These are phyloP conservation scores for Baronia brevicornis DNA, from an alignment of 2,888 invertebrate species.

Conservation along the genomic window DNA sequence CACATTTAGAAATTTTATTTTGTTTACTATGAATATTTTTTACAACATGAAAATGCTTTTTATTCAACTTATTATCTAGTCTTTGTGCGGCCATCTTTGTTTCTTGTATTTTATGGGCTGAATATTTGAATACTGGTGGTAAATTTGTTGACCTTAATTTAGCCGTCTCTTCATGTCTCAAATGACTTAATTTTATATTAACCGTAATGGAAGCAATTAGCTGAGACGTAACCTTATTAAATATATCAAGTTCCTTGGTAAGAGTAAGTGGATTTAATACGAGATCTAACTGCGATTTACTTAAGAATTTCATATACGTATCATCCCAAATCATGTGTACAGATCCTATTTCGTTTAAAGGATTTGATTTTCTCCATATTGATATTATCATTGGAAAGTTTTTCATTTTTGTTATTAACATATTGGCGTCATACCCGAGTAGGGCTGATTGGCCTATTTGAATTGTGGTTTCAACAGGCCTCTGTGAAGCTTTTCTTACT, in stretches of 20 bases:
- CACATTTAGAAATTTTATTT: too few species aligned
- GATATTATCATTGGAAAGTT: conserved; percentile 44
- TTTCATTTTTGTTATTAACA: conserved; percentile 41
- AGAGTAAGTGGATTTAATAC: conserved; percentile 26
- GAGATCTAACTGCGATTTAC: conserved; percentile 22
- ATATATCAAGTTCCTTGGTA: conserved; percentile 36
- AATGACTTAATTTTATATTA: conserved; percentile 35
- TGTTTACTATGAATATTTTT: too few species aligned
- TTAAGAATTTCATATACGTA: conserved; percentile 38
- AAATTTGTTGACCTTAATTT: neutral
- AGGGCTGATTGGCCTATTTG: conserved; percentile 32
- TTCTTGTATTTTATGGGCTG: conserved; percentile 4
- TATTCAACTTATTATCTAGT: too few species aligned
- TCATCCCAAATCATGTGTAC: conserved; percentile 44
- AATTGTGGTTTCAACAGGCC: conserved; percentile 21
- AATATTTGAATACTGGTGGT: neutral
- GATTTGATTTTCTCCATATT: conserved; percentile 33
- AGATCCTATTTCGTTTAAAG: conserved; percentile 35
- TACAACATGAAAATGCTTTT: too few species aligned
- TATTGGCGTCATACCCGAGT: conserved; percentile 29
- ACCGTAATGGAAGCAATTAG: conserved; percentile 39
- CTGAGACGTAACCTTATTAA: conserved; percentile 29
- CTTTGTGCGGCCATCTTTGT: too few species aligned
- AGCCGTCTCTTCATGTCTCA: conserved; percentile 2
- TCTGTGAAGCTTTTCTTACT: conserved; percentile 23